Conservation (phyloP, 1,140 invertebrate genomes). For the Harpegnathos saltator region DNA sequence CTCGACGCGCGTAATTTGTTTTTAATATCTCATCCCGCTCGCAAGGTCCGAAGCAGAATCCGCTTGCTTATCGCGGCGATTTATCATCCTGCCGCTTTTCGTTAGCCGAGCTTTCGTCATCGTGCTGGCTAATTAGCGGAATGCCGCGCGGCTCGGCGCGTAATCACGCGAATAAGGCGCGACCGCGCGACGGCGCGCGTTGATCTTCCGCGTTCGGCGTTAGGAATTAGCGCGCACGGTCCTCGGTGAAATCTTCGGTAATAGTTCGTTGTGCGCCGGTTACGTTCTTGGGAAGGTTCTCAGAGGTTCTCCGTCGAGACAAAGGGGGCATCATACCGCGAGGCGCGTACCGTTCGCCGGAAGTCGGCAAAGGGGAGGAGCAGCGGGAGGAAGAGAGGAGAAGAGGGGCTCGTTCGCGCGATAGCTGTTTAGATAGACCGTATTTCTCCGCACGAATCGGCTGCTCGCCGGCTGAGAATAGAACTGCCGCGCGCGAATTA, state of each 20-base stretch:
- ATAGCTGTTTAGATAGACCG: conserved; percentile 78
- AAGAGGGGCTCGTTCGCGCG: conserved; percentile 62
- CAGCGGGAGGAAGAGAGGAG: too few relatives aligned
- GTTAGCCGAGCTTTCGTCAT: conserved; percentile 20
- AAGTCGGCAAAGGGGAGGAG: conserved; percentile 70
- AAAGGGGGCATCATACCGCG: conserved; percentile 78
- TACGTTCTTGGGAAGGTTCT: conserved; percentile 83
- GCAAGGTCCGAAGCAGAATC: too few relatives aligned
- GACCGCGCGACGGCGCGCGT: conserved; percentile 1
- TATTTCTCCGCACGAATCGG: conserved; percentile 74
- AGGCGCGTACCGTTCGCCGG: conserved; percentile 83
- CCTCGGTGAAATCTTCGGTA: conserved; percentile 80
- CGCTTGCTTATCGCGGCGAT: too few relatives aligned
- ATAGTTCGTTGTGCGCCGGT: conserved; percentile 79
- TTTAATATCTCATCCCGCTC: conserved; percentile 30
- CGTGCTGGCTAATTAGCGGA: conserved; percentile 21
- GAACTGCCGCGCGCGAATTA: conserved; percentile 52
- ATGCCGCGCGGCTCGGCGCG: neutral
- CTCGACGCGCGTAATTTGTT: conserved; percentile 3
- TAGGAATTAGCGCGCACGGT: conserved; percentile 51
- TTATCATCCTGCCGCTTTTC: conserved; percentile 1
- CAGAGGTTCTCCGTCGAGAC: conserved; percentile 79
- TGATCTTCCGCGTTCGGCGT: conserved; percentile 64
- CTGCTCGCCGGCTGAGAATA: conserved; percentile 59
- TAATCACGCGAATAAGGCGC: conserved; percentile 22